phyloP scores from a whole-genome alignment of 92 coral and sea anemone species.

The Phenganax subtilis region DNA sequence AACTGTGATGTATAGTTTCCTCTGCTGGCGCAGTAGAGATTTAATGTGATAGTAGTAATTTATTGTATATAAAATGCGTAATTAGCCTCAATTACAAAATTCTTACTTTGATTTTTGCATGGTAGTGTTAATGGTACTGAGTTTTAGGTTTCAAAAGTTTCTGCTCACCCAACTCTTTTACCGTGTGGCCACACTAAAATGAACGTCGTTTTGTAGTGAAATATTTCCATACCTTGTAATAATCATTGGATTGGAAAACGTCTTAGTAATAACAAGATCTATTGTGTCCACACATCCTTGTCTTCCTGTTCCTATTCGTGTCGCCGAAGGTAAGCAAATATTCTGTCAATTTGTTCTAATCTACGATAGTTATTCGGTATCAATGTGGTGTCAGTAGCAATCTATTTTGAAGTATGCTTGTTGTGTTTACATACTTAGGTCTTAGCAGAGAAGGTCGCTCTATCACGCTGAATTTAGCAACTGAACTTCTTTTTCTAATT shows the following conservation, averaged over 20 bases:
- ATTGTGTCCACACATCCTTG: slow-evolving; percentile 91
- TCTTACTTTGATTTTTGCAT: too few species aligned
- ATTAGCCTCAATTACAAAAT: too few species aligned
- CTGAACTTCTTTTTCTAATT: slow-evolving; percentile 64
- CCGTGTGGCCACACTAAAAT: background rate
- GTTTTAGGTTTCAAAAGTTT: too few species aligned
- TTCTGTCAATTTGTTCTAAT: background rate
- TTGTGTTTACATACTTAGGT: slow-evolving; percentile 44
- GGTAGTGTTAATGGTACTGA: too few species aligned
- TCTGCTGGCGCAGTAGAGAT: too few species aligned
- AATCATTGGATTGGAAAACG: slow-evolving; percentile 92
- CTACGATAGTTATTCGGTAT: background rate
- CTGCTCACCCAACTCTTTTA: too few species aligned
- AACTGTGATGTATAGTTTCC: too few species aligned
- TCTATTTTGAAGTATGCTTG: background rate
- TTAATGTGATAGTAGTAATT: too few species aligned
- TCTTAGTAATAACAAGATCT: slow-evolving; percentile 87
- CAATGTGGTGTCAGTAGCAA: background rate
- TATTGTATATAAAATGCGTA: too few species aligned
- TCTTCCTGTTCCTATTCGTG: slow-evolving; percentile 80
- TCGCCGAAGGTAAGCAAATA: slow-evolving; percentile 78
- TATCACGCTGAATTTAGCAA: slow-evolving; percentile 67
- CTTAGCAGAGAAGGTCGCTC: slow-evolving; percentile 90
- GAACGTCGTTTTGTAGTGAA: slow-evolving; percentile 54
- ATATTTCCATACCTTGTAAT: slow-evolving; percentile 91